These are phyloP conservation scores for Palloptera scutellata DNA, from an alignment of 2,888 invertebrate species.

Conservation along the genomic window DNA sequence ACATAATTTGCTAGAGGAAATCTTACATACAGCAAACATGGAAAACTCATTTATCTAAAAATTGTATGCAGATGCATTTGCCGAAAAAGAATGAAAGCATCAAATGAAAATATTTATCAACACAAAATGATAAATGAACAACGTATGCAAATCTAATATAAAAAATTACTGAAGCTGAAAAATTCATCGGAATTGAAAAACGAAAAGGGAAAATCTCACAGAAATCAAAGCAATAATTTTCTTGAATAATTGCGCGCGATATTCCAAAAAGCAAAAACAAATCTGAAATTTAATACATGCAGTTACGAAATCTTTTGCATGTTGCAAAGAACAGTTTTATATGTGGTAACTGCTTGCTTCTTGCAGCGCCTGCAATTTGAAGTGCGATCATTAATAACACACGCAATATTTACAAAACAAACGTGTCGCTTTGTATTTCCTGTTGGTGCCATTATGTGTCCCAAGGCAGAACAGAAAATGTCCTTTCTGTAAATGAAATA, in stretches of 20 bases:
- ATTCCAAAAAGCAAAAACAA: too few relatives aligned
- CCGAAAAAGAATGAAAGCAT: too few relatives aligned
- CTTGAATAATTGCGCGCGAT: not conserved
- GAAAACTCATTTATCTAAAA: too few relatives aligned
- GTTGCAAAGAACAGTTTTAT: not conserved
- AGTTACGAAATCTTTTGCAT: not conserved
- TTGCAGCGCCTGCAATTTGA: conserved; percentile 7
- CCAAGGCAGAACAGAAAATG: not conserved
- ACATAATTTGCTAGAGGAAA: too few relatives aligned
- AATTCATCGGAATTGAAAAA: not conserved
- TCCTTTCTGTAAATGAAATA: not conserved
- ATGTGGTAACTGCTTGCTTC: not conserved
- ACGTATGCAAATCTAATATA: conserved; percentile 43
- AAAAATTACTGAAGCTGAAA: conserved; percentile 16
- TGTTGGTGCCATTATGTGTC: not conserved
- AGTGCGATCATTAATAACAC: conserved; percentile 57
- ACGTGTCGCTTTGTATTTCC: conserved; percentile 56
- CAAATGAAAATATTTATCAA: conserved; percentile 44
- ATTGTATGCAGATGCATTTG: too few relatives aligned
- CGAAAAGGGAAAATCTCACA: conserved; percentile 11
- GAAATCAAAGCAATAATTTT: not conserved
- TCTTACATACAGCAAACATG: too few relatives aligned
- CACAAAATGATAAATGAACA: conserved; percentile 45
- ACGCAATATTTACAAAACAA: conserved; percentile 65
- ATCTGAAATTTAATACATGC: not conserved